Percentiles rank a stretch among this genome's conserved stretches.
These are phyloP conservation scores for Spinus pinus DNA, from an alignment of 2,797 vertebrate species.

Conservation along the genomic window DNA sequence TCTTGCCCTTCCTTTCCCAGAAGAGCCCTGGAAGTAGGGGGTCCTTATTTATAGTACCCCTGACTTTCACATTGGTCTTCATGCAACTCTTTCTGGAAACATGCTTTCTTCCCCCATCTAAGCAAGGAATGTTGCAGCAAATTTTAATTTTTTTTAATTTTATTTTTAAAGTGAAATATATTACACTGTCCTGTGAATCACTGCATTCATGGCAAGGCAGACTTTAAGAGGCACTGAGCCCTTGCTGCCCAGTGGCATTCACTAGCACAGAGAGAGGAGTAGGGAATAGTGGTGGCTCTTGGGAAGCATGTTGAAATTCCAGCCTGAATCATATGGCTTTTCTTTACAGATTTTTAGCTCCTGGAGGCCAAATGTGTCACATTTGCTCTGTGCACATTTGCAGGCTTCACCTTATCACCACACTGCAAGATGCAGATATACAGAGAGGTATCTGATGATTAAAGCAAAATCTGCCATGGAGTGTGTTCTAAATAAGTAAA, in stretches of 20 bases:
- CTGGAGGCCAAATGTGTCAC: slow-evolving; percentile 10
- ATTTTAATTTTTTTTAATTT: too few relatives aligned
- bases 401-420: not conserved
- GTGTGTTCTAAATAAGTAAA: not conserved
- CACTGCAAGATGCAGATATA: not conserved
- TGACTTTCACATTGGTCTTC: not conserved
- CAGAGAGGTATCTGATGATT: not conserved
- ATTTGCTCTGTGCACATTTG: not conserved
- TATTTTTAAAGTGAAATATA: not conserved
- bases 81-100: not conserved
- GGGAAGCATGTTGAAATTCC: not conserved
- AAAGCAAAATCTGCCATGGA: not conserved
- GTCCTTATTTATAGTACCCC: not conserved
- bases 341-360: not conserved
- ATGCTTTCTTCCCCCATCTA: not conserved
- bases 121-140: not conserved
- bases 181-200: not conserved
- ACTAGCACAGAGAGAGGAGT: not conserved
- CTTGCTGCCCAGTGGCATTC: not conserved
- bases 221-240: not conserved
- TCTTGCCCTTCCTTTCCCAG: not conserved
- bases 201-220: not conserved
- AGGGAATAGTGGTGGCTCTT: rapidly evolving
- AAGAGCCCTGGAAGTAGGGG: not conserved
- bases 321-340: not conserved